These are phyloP conservation scores for Tetanocera ferruginea DNA, from an alignment of 2,888 invertebrate species.

Conservation along the genomic window DNA sequence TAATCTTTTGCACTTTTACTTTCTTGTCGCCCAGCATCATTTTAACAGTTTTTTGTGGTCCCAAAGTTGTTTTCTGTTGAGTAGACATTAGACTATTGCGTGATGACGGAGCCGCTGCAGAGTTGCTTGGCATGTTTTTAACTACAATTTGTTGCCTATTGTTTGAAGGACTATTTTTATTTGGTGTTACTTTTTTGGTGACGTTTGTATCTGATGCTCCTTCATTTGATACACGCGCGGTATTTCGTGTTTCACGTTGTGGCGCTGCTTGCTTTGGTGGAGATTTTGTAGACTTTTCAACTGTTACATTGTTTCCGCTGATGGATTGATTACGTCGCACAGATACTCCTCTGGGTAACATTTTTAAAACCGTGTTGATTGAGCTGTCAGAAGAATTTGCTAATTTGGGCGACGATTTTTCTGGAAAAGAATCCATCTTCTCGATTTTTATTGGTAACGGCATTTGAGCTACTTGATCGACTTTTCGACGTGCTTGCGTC, in stretches of 20 bases:
- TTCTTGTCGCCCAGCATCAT: conserved; percentile 76
- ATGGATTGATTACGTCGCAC: conserved; percentile 33
- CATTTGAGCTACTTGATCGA: neutral
- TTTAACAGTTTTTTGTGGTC: conserved; percentile 51
- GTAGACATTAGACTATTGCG: neutral
- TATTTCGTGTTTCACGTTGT: neutral
- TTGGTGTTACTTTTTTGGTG: neutral
- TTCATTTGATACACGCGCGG: neutral
- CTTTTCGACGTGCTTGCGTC: conserved; percentile 43
- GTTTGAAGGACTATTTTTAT: neutral
- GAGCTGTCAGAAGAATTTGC: neutral
- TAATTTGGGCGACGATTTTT: neutral
- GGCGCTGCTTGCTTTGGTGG: neutral
- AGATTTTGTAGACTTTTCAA: neutral
- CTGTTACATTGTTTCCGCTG: neutral
- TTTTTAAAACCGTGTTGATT: conserved; percentile 43
- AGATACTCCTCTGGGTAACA: conserved; percentile 42
- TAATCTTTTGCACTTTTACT: conserved; percentile 77
- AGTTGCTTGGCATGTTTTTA: neutral
- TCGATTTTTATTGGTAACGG: neutral
- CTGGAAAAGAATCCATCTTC: neutral
- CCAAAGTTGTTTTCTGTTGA: neutral
- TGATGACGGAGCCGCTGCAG: neutral
- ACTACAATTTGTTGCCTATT: neutral
- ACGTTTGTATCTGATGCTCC: neutral